Base-by-base conservation (phyloP, 92 coral and sea anemone species). In the Porites evermanni region DNA sequence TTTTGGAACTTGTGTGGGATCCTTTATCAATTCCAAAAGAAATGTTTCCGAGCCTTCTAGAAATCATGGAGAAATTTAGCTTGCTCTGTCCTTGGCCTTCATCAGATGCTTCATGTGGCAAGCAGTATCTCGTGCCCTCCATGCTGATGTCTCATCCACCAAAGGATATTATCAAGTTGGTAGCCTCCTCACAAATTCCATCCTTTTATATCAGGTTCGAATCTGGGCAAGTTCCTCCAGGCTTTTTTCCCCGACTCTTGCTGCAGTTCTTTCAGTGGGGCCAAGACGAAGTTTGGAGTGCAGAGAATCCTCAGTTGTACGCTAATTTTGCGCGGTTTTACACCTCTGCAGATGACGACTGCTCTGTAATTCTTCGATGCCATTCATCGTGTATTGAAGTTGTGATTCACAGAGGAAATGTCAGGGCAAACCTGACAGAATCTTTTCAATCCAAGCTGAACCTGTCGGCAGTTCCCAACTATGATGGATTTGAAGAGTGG, bases 71-170 rank as follows among this genome's bases (percentile, higher is more conserved):
- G 81, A 79, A 72, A 32, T 86, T 89, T 38, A 64, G 81, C 70
- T 82, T 89, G 17, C 17, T 89, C 0, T 89, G 92, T 16, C 79
- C 38, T 8, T 64, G 63, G 50, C 75, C 72, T 4, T 29, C 72
- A 52, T 72, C 79, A 11, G 44, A 75, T 64, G 6, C 14, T 4
- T 19, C 21, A 14, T 14, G 70, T 17, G 1, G 21, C 26, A 53
- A 59, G 53, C 68, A 76, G 7, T 87, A 76, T 54, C 73, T 90
- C 0, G 91, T 87, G 29, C 93, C 93, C n/a, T 75, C 90, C 16
- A 87, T 90, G 93, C 60, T 79, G 69, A 64, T 29, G 80, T 24
- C 53, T 14, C 80, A 59, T 76, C 69, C 80, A 60, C 44, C 63
- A 44, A 64, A 54, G 1, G 64, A 53, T 18, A n/a, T 51, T 24